These are phyloP conservation scores for Gobius niger DNA, from an alignment of 2,113 vertebrate species.

Conservation along the genomic window DNA sequence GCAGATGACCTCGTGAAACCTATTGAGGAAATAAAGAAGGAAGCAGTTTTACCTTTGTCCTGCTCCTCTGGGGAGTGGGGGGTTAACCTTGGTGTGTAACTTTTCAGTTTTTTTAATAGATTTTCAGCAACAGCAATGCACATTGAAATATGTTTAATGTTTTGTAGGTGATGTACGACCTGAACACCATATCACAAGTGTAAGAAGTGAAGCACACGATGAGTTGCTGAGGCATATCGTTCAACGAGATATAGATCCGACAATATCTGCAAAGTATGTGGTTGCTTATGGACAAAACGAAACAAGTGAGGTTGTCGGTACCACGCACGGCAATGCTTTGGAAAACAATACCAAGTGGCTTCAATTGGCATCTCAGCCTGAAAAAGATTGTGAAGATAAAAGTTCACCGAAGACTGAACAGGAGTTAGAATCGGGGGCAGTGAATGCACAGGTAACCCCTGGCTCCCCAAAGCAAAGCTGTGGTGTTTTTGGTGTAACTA, in stretches of 20 bases:
- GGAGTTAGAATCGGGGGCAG: constrained; percentile 14
- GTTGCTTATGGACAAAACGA: constrained; percentile 44
- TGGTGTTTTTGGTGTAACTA: constrained; percentile 30
- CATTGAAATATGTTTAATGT: background rate
- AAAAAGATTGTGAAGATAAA: constrained; percentile 30
- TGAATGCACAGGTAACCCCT: constrained; percentile 14
- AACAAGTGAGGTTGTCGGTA: constrained; percentile 15
- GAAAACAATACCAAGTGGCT: constrained; percentile 30
- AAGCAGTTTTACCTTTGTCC: constrained; percentile 23
- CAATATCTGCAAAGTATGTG: constrained; percentile 17
- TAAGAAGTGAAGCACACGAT: constrained; percentile 30
- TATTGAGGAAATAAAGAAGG: constrained; percentile 47
- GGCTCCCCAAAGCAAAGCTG: constrained; percentile 29
- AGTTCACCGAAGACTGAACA: constrained; percentile 14
- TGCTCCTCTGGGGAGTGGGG: constrained; percentile 45
- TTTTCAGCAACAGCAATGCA: background rate
- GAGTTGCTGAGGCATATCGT: constrained; percentile 43
- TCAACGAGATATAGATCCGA: constrained; percentile 26
- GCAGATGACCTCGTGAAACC: constrained; percentile 20
- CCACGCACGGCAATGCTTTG: background rate
- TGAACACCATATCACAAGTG: constrained; percentile 14
- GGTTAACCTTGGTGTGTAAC: constrained; percentile 30
- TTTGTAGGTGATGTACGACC: constrained; percentile 27
- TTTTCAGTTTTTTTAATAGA: background rate
- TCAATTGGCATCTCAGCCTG: constrained; percentile 20